Evolutionary conservation across 2,113 vertebrate species (phyloP), one percentile per base, ranked within the genome.

Genomic region (Hippocampus barbouri): DNA sequence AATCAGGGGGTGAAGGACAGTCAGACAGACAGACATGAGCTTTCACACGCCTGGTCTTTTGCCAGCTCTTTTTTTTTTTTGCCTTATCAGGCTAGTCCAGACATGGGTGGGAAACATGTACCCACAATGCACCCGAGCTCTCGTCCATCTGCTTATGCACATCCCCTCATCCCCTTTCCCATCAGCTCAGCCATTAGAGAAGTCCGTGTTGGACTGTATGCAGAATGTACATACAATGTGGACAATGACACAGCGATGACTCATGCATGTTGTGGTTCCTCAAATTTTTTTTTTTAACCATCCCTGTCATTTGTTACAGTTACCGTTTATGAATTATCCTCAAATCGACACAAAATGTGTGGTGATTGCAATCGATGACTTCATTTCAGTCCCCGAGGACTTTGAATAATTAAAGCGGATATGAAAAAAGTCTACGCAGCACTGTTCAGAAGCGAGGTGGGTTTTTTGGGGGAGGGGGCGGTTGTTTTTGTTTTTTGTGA

Each of bases 41-140:
- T 83, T 84, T 78, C 40, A 23, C 69, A 74, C 27, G 0, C 68
- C 70, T 85, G 87, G 80, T 88, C 81, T 81, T 81, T 69, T 47
- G 84, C 85, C 87, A 88, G 77, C 72, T 64, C n/a, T 76, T 51
- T 51, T 20, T 51, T 51, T 59, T 30, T 34, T 81, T 82, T 74
- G 84, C 71, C 86, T 91, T 91, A 90, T 90, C 90, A 81, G 83
- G 20, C 65, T 60, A 6, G 71, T 65, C 81, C 90, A 91, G 90
- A 86, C 81, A 72, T 79, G 71, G 65, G 21, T 67, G 70, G 27
- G 79, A 81, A 83, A 60, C 71, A 79, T 71, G 67, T 66, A 74
- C 64, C 84, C 77, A 72, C 76, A 83, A 79, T 85, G 82, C 83
- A 80, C 72, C 66, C 23, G 78, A 81, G 74, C 81, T 77, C 61